Percentiles rank a stretch among this genome's conserved stretches.
phyloP scores from a whole-genome alignment of 2,797 vertebrate genomes.

The Danio tinwini region DNA sequence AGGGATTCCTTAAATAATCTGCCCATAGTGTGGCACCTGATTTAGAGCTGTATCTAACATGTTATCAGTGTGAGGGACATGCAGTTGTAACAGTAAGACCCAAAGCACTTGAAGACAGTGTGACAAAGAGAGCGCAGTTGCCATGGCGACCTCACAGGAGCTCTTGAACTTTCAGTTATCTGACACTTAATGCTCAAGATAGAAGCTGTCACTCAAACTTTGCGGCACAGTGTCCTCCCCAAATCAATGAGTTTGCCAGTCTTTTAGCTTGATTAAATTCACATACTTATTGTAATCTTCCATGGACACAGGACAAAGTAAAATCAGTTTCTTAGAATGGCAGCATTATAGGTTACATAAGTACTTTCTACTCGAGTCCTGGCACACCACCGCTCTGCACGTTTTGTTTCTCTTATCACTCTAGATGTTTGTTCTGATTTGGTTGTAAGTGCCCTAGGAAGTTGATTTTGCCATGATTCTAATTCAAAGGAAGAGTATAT shows the following conservation, averaged over 20 bases:
- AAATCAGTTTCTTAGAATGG: neutral
- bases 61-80: conserved; percentile 67
- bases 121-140: conserved; percentile 85
- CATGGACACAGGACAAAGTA: neutral
- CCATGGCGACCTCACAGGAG: conserved; percentile 89
- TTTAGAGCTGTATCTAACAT: conserved; percentile 57
- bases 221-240: neutral
- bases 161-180: conserved; percentile 85
- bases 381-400: too few relatives aligned
- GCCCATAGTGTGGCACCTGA: neutral
- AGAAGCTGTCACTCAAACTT: conserved; percentile 66
- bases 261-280: conserved; percentile 1
- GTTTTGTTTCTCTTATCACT: too few relatives aligned
- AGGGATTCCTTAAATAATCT: neutral
- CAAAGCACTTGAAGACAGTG: conserved; percentile 79
- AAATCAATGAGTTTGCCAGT: neutral
- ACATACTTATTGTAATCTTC: neutral
- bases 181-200: conserved; percentile 85
- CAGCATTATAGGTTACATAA: neutral
- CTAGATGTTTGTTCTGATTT: too few relatives aligned
- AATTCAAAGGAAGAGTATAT: too few relatives aligned
- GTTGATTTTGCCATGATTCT: too few relatives aligned
- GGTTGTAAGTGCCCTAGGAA: too few relatives aligned
- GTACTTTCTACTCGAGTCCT: too few relatives aligned
- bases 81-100: conserved; percentile 77